Conservation (phyloP, 2,797 vertebrate genomes). For the Luscinia luscinia region DNA sequence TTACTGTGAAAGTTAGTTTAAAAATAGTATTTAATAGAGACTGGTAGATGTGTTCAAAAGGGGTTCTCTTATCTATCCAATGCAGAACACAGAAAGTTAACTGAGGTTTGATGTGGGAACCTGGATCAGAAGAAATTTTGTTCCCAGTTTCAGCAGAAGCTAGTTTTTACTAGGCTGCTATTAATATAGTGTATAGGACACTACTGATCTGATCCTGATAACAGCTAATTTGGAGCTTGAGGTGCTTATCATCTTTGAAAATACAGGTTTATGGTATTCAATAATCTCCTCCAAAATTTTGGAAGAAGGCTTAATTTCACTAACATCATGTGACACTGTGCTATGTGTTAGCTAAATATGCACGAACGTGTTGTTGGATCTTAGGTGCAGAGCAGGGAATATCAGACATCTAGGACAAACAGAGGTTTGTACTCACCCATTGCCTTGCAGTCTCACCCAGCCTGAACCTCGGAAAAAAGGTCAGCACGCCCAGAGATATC, state of each 20-base stretch:
- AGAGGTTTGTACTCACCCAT: not conserved
- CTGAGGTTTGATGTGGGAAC: not conserved
- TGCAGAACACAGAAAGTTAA: not conserved
- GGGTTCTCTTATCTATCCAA: not conserved
- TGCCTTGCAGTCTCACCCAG: slow-evolving; percentile 79
- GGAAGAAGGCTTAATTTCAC: not conserved
- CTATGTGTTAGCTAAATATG: not conserved
- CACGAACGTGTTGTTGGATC: not conserved
- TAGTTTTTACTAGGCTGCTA: not conserved
- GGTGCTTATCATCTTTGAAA: not conserved
- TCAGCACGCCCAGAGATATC: slow-evolving; percentile 92
- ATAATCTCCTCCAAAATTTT: not conserved
- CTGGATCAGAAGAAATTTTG: not conserved
- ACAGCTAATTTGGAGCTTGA: not conserved
- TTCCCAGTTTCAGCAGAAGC: not conserved
- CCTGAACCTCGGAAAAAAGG: slow-evolving; percentile 91
- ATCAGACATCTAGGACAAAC: not conserved
- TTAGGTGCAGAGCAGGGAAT: not conserved
- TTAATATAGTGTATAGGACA: not conserved
- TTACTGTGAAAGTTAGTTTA: not conserved
- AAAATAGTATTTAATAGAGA: not conserved
- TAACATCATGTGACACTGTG: not conserved
- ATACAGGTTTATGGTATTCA: not conserved
- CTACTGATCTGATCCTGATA: not conserved
- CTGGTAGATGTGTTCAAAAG: not conserved